Evolutionary conservation across 2,113 vertebrate genomes (phyloP).

Genomic region (Apus apus): DNA sequence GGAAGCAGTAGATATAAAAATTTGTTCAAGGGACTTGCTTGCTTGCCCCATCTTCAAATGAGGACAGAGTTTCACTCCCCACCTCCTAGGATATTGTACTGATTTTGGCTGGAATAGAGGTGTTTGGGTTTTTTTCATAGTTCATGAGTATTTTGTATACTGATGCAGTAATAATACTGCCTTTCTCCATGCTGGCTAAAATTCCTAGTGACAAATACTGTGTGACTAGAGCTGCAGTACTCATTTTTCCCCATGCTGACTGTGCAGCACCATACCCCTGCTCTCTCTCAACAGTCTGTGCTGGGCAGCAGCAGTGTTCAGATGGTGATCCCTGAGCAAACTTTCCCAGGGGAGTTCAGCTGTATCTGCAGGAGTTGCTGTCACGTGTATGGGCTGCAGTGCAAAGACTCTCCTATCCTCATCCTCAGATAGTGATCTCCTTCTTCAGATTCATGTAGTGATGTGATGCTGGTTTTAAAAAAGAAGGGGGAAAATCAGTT

Average conservation of each 20-base stretch:
- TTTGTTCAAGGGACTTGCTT: not conserved
- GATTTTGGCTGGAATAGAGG: not conserved
- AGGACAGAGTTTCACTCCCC: not conserved
- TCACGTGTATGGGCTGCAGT: accelerated
- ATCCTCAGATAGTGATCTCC: not conserved
- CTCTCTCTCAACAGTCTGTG: not conserved
- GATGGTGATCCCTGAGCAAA: not conserved
- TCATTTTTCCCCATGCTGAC: not conserved
- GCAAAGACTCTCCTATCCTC: not conserved
- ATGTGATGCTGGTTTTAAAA: not conserved
- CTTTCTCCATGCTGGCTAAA: not conserved
- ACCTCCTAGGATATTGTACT: not conserved
- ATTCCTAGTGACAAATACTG: not conserved
- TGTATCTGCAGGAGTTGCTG: not conserved
- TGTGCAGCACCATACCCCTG: accelerated
- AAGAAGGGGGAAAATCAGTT: not conserved
- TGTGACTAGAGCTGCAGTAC: not conserved
- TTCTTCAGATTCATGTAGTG: not conserved
- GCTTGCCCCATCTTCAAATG: not conserved
- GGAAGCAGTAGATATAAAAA: not conserved
- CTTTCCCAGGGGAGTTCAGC: not conserved
- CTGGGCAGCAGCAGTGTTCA: accelerated
- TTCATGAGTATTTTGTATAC: not conserved
- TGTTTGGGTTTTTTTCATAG: not conserved
- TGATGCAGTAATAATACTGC: not conserved